phyloP scores from a whole-genome alignment of 2,797 vertebrate species.

The Oophaga sylvatica region DNA sequence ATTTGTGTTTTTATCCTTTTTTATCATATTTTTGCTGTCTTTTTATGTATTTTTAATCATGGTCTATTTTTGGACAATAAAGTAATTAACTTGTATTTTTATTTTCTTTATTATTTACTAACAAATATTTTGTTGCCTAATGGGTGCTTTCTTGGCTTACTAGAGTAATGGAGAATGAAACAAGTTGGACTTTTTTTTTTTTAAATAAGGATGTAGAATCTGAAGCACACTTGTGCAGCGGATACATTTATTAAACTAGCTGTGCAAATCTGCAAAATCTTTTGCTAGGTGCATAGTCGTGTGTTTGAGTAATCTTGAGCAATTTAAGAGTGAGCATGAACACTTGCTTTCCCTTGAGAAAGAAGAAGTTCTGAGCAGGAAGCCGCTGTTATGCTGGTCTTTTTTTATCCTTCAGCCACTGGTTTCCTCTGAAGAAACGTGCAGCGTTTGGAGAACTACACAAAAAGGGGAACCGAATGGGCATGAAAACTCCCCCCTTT shows the following conservation, averaged over 20 bases:
- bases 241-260: not conserved
- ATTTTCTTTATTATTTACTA: too few species aligned
- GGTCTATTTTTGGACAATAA: too few species aligned
- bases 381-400: conserved; percentile 3
- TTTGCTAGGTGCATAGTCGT: not conserved
- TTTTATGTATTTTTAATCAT: too few species aligned
- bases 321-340: conserved; percentile 23
- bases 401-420: conserved; percentile 18
- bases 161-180: too few species aligned
- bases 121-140: too few species aligned
- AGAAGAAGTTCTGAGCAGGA: conserved; percentile 52
- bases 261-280: not conserved
- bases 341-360: conserved; percentile 32
- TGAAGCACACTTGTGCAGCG: not conserved
- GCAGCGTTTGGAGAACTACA: conserved; percentile 11
- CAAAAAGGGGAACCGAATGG: conserved; percentile 47
- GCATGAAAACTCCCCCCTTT: not conserved
- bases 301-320: conserved; percentile 34
- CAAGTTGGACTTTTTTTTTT: too few species aligned
- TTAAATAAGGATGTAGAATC: not conserved
- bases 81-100: too few species aligned
- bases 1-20: too few species aligned
- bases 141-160: too few species aligned
- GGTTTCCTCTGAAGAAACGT: conserved; percentile 48
- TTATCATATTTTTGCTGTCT: too few species aligned